These are phyloP conservation scores for Oligia strigilis DNA, from an alignment of 2,888 invertebrate species.

Conservation along the genomic window DNA sequence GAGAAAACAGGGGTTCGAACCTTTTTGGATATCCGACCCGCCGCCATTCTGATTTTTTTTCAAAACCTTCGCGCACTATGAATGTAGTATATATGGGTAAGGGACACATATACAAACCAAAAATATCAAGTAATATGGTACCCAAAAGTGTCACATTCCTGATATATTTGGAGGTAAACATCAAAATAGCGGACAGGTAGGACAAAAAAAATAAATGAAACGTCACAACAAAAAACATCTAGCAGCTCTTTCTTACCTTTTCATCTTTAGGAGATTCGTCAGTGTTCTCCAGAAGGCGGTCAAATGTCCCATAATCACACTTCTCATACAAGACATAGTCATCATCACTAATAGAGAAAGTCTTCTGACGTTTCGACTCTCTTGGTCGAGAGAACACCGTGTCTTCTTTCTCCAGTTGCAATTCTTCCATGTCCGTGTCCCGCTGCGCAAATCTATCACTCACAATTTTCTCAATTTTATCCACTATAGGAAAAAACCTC, in stretches of 20 bases:
- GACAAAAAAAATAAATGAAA: background rate
- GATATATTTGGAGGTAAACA: too few relatives aligned
- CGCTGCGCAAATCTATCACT: slow-evolving; percentile 77
- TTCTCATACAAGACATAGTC: slow-evolving; percentile 85
- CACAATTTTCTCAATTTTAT: slow-evolving; percentile 82
- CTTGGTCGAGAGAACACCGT: slow-evolving; percentile 81
- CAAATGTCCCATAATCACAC: slow-evolving; percentile 86
- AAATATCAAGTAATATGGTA: too few relatives aligned
- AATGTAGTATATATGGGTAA: too few relatives aligned
- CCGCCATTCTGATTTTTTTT: too few relatives aligned
- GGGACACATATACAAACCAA: too few relatives aligned
- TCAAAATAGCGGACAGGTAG: too few relatives aligned
- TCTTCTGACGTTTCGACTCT: slow-evolving; percentile 83
- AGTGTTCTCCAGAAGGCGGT: slow-evolving; percentile 69
- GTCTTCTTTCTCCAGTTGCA: slow-evolving; percentile 83
- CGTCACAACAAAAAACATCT: too few relatives aligned
- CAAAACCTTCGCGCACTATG: too few relatives aligned
- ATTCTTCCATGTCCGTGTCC: slow-evolving; percentile 81
- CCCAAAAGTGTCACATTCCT: too few relatives aligned
- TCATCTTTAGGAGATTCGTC: slow-evolving; percentile 76
- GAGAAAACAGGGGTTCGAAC: too few relatives aligned
- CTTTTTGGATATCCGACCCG: too few relatives aligned
- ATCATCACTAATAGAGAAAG: slow-evolving; percentile 82
- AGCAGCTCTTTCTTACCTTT: slow-evolving; percentile 39
- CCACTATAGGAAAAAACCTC: slow-evolving; percentile 81